Evolutionary conservation across 2,113 vertebrate genomes (phyloP).

Genomic region (Cinclus cinclus): DNA sequence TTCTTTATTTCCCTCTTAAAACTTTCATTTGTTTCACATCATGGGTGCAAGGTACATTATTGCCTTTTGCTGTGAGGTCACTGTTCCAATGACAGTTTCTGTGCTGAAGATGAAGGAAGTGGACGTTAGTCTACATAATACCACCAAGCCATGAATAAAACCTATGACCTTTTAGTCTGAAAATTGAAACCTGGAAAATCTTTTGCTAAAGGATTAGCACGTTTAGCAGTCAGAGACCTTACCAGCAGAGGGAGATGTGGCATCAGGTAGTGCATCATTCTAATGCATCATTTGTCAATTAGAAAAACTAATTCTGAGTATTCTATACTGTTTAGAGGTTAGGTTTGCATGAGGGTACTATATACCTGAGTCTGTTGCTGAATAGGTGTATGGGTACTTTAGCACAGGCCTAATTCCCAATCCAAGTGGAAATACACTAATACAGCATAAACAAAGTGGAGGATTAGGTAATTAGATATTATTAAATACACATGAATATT

Average conservation of each 20-base stretch:
- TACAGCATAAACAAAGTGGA: not conserved
- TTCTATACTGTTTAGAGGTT: not conserved
- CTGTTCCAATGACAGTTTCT: not conserved
- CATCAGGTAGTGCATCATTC: not conserved
- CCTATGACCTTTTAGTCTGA: not conserved
- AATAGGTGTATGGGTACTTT: not conserved
- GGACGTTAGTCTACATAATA: not conserved
- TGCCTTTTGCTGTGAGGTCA: not conserved
- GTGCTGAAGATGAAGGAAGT: not conserved
- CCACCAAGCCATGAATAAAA: not conserved
- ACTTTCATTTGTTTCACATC: not conserved
- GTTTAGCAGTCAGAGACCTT: not conserved
- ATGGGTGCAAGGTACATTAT: not conserved
- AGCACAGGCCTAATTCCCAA: not conserved
- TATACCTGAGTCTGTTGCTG: not conserved
- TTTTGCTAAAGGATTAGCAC: not conserved
- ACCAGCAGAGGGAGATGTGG: conserved; percentile 4
- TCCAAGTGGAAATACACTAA: not conserved
- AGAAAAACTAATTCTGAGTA: not conserved
- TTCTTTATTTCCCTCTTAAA: not conserved
- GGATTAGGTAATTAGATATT: not conserved
- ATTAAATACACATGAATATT: not conserved
- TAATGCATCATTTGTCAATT: not conserved
- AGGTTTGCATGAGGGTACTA: not conserved
- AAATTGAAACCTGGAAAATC: not conserved